Evolutionary conservation across 2,113 vertebrate species (phyloP), one percentile per base, ranked within the genome.

Genomic region (Dunckerocampus dactyliophorus): DNA sequence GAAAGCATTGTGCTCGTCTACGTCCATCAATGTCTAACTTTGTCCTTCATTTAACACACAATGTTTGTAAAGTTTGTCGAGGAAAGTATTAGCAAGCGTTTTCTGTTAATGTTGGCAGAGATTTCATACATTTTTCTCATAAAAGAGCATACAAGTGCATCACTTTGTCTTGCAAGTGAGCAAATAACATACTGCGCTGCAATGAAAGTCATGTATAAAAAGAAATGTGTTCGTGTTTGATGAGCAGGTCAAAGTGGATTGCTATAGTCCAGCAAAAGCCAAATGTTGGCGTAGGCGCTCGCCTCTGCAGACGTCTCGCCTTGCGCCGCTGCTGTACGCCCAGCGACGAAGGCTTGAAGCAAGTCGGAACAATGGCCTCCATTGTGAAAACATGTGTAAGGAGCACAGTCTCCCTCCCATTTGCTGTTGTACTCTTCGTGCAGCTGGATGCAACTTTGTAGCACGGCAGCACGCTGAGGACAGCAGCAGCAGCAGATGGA

Each of bases 341-440:
- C 4, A 3, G 15, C 15, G 50, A n/a, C 50, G 15, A 54, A 31
- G 12, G 31, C 39, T 14, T 34, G 31, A 34, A 34, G 31, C 31
- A 34, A 34, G 50, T 20, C 11, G 22, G 67, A 88, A 92, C 89
- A 93, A 83, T 88, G 85, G 82, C 69, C 49, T 71, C 80, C 85
- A 83, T 93, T 92, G 90, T 92, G 64, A 62, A 65, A 62, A 1
- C 72, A 74, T 59, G 84, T 69, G 76, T 61, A 62, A 47, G 53
- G 48, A 47, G 68, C 47, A 14, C 62, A 59, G 72, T 73, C 31
- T 34, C 63, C 79, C 59, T 69, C 28, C 67, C 65, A 37, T 45
- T 12, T 43, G 39, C 39, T 43, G 39, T 43, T 56, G 53, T 39
- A 16, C 39, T 67, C 11, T 76, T 48, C 43, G 58, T 12, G 24